Evolutionary conservation across 1,140 invertebrate species (phyloP).

Genomic region (Drosophila nasuta): DNA sequence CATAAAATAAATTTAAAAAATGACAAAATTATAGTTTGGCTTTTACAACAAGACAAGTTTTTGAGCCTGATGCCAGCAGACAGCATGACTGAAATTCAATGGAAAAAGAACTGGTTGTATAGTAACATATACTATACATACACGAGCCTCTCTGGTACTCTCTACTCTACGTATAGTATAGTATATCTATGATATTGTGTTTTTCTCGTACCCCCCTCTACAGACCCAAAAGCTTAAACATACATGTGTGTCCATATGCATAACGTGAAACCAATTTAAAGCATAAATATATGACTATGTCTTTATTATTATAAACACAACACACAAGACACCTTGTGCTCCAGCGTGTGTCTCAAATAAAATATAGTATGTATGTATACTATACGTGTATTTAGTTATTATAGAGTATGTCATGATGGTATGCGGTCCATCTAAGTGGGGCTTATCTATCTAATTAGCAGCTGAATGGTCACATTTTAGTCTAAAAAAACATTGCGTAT

Average conservation of each 20-base stretch:
- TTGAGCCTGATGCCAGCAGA: slow-evolving; percentile 1
- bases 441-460: slow-evolving; percentile 79
- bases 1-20: slow-evolving; percentile 81
- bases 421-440: slow-evolving; percentile 10
- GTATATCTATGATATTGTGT: slow-evolving; percentile 15
- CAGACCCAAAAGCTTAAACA: too few relatives aligned
- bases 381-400: slow-evolving; percentile 18
- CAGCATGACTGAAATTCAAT: slow-evolving; percentile 47
- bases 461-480: slow-evolving; percentile 67
- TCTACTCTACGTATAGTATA: slow-evolving; percentile 22
- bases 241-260: slow-evolving; percentile 36
- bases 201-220: slow-evolving; percentile 7
- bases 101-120: slow-evolving; percentile 65
- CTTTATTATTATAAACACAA: slow-evolving; percentile 74
- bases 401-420: slow-evolving; percentile 21
- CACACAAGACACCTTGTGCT: slow-evolving; percentile 40
- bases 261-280: slow-evolving; percentile 74
- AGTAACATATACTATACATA: background rate
- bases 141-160: slow-evolving; percentile 24
- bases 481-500: slow-evolving; percentile 52
- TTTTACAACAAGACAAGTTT: slow-evolving; percentile 75
- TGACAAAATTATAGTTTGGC: slow-evolving; percentile 81
- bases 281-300: slow-evolving; percentile 77
- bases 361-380: slow-evolving; percentile 14
- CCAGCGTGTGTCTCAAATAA: slow-evolving; percentile 43